Percentiles rank a stretch among this genome's conserved stretches.
Conservation (phyloP, 2,888 invertebrate genomes). For the Sclerodermus sp. region DNA sequence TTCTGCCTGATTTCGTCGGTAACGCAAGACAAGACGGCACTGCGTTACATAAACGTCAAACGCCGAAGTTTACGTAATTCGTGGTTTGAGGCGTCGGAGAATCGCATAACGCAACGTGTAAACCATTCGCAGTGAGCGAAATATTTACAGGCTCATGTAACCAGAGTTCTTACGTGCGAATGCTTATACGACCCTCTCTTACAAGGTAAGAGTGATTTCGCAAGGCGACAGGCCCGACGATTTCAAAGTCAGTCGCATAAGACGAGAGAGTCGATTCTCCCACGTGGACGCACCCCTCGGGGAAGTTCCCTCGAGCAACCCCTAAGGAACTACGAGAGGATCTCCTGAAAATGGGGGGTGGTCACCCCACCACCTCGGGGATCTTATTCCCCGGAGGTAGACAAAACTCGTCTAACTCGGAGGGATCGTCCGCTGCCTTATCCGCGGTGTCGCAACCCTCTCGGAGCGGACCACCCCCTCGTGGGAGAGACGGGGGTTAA, state of each 20-base stretch:
- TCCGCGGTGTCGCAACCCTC: too few species aligned
- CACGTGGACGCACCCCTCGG: too few species aligned
- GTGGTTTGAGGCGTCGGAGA: slow-evolving; percentile 31
- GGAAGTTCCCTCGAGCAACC: too few species aligned
- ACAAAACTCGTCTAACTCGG: too few species aligned
- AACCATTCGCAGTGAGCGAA: slow-evolving; percentile 42
- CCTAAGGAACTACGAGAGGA: too few species aligned
- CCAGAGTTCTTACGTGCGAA: slow-evolving; percentile 36
- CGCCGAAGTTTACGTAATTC: slow-evolving; percentile 37
- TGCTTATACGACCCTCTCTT: slow-evolving; percentile 34
- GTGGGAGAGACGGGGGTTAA: too few species aligned
- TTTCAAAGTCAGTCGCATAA: slow-evolving; percentile 42
- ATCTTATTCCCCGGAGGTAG: too few species aligned
- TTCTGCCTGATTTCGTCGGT: slow-evolving; percentile 31
- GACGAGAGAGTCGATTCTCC: too few species aligned
- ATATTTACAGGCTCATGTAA: slow-evolving; percentile 50
- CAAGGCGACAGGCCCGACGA: slow-evolving; percentile 11
- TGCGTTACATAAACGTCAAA: slow-evolving; percentile 40
- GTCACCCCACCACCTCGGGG: too few species aligned
- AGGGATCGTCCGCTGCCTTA: too few species aligned
- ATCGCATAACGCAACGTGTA: slow-evolving; percentile 31
- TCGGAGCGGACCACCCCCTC: too few species aligned
- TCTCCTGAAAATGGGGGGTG: too few species aligned
- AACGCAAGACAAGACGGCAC: slow-evolving; percentile 15
- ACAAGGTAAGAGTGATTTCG: slow-evolving; percentile 42